Percentiles rank a stretch among this genome's conserved stretches.
These are phyloP conservation scores for Heteromyza rotundicornis DNA, from an alignment of 2,888 invertebrate species.

Conservation along the genomic window DNA sequence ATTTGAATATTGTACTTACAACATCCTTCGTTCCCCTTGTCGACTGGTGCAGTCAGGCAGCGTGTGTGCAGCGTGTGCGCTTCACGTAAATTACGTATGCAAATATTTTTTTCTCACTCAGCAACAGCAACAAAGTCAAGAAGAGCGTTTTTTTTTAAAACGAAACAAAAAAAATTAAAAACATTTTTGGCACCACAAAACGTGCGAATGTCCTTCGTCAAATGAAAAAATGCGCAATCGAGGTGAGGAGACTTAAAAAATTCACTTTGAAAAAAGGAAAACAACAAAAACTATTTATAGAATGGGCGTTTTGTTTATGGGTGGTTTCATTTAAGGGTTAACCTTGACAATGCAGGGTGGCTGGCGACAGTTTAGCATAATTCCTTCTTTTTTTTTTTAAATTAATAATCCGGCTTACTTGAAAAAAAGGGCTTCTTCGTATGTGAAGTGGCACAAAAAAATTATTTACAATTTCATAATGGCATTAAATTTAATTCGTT, in stretches of 20 bases:
- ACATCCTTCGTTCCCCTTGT: constrained; percentile 8
- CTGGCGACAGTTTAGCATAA: not conserved
- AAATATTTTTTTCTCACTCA: constrained; percentile 30
- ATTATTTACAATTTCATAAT: no score
- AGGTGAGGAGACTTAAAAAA: not conserved
- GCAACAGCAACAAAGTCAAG: not conserved
- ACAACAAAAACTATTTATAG: not conserved
- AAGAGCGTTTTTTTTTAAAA: not conserved
- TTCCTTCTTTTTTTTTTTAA: not conserved
- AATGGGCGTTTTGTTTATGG: constrained; percentile 53
- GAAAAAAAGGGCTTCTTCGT: not conserved
- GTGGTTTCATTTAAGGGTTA: not conserved
- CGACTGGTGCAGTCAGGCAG: no score
- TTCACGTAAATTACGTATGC: constrained; percentile 36
- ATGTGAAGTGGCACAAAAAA: not conserved
- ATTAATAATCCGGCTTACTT: not conserved
- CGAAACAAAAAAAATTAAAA: not conserved
- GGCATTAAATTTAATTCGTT: not conserved
- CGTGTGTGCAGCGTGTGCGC: constrained; percentile 11
- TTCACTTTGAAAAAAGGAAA: not conserved
- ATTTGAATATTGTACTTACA: not conserved
- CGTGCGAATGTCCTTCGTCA: not conserved
- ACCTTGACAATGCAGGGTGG: not conserved
- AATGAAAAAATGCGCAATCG: not conserved
- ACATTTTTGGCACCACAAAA: not conserved